These are phyloP conservation scores for Drosophila paracracens DNA, from an alignment of 2,888 invertebrate species.

Conservation along the genomic window DNA sequence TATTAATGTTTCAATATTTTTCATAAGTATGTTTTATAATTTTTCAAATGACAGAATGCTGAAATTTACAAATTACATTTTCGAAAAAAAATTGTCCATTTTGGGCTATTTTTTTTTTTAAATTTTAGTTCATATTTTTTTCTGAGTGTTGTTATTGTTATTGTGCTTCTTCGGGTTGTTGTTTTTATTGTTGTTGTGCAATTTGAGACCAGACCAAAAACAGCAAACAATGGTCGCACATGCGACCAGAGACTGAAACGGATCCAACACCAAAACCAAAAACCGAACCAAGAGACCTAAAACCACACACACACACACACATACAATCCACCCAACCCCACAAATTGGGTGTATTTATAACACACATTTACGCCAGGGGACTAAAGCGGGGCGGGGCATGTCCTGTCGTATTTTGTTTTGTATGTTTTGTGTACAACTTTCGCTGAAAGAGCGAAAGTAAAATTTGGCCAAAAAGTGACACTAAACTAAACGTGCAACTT, in stretches of 20 bases:
- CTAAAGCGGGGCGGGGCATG: background rate
- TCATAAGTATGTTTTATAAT: no score
- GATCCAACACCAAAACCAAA: constrained; percentile 22
- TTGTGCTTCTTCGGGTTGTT: constrained; percentile 31
- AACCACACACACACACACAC: background rate
- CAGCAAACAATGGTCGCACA: constrained; percentile 35
- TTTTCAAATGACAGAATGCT: background rate
- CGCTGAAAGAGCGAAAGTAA: constrained; percentile 15
- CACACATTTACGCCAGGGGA: constrained; percentile 10
- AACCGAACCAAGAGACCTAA: constrained; percentile 11
- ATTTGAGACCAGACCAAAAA: constrained; percentile 54
- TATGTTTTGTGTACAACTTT: constrained; percentile 17
- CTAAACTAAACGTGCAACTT: background rate
- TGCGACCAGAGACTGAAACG: constrained; percentile 35
- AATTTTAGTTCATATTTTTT: background rate
- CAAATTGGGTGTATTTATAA: constrained; percentile 43
- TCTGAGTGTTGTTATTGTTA: constrained; percentile 30
- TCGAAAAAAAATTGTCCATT: background rate
- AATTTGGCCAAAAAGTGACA: constrained; percentile 14
- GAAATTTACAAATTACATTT: background rate
- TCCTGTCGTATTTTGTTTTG: constrained; percentile 13
- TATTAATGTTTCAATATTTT: background rate
- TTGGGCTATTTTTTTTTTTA: no score
- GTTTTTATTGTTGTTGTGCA: constrained; percentile 51
- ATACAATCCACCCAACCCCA: background rate